Conservation (phyloP, 2,888 invertebrate genomes). For the Volucella bombylans region DNA sequence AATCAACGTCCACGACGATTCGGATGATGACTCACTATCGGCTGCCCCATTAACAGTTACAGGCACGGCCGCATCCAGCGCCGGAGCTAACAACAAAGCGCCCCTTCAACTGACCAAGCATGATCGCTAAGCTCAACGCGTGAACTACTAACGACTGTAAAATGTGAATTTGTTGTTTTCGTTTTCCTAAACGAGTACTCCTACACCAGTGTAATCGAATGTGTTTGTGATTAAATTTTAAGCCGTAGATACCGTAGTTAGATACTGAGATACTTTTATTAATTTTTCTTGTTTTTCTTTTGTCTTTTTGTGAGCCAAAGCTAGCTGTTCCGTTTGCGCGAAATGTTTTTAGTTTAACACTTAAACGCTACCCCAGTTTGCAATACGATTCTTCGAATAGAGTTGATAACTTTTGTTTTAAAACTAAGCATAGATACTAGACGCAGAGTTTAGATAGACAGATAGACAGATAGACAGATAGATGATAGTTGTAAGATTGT, state of each 20-base stretch:
- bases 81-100: slow-evolving; percentile 73
- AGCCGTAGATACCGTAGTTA: slow-evolving; percentile 48
- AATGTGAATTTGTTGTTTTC: not conserved
- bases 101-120: slow-evolving; percentile 82
- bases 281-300: not conserved
- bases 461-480: slow-evolving; percentile 5
- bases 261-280: slow-evolving; percentile 45
- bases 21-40: slow-evolving; percentile 79
- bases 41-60: slow-evolving; percentile 63
- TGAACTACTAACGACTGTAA: slow-evolving; percentile 15
- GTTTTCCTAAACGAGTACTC: slow-evolving; percentile 5
- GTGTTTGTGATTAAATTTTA: slow-evolving; percentile 72
- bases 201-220: slow-evolving; percentile 69
- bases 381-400: slow-evolving; percentile 57
- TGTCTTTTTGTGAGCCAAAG: slow-evolving; percentile 67
- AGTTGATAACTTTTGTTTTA: slow-evolving; percentile 30
- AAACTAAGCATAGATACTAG: not conserved
- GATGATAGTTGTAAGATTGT: slow-evolving; percentile 43
- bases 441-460: not conserved
- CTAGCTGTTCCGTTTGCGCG: slow-evolving; percentile 40
- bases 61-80: slow-evolving; percentile 73
- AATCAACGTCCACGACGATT: slow-evolving; percentile 91
- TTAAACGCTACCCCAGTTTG: slow-evolving; percentile 62
- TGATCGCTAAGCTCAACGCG: slow-evolving; percentile 77
- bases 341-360: slow-evolving; percentile 6